These are phyloP conservation scores for Cryptoleucopteryx plumbea DNA, from an alignment of 2,113 vertebrate genomes.

Conservation along the genomic window DNA sequence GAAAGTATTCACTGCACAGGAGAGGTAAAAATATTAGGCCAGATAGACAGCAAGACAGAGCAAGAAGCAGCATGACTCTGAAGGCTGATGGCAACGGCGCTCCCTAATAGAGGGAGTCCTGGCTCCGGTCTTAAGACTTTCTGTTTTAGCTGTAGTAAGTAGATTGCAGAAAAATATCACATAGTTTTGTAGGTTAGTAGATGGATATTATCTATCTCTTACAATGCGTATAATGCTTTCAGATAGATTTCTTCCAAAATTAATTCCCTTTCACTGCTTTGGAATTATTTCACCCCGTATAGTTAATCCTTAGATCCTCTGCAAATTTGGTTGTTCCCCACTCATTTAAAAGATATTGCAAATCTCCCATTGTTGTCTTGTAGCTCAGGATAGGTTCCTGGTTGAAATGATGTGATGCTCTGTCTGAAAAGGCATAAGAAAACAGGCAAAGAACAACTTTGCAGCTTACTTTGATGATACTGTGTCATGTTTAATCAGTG, in stretches of 20 bases:
- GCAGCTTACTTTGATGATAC: slow-evolving; percentile 39
- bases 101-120: background rate
- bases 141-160: background rate
- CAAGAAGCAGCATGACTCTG: background rate
- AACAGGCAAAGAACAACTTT: slow-evolving; percentile 6
- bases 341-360: background rate
- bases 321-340: background rate
- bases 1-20: background rate
- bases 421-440: background rate
- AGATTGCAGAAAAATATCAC: background rate
- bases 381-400: background rate
- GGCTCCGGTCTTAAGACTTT: background rate
- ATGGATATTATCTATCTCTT: background rate
- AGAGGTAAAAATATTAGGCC: background rate
- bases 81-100: background rate
- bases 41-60: background rate
- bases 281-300: background rate
- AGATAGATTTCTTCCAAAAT: background rate
- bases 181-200: background rate
- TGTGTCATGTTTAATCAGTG: slow-evolving; percentile 64
- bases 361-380: background rate
- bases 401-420: background rate
- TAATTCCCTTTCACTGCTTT: background rate
- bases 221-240: background rate
- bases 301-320: background rate